Evolutionary conservation across 2,113 vertebrate genomes (phyloP).

Genomic region (Silurus asotus): DNA sequence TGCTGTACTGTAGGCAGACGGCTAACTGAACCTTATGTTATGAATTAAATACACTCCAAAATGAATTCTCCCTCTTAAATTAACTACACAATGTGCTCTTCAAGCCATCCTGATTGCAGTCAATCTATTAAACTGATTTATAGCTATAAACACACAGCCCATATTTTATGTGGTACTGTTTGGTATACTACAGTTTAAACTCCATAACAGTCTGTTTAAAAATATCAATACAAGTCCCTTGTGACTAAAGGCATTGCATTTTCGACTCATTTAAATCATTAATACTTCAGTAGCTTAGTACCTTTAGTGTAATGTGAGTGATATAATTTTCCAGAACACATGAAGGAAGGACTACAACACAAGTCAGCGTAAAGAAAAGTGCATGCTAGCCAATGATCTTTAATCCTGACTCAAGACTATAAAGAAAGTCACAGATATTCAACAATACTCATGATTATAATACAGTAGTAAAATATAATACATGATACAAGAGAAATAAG

Average conservation of each 20-base stretch:
- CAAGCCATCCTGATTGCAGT: neutral
- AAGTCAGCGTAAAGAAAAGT: conserved; percentile 64
- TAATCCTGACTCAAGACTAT: conserved; percentile 63
- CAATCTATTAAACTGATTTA: neutral
- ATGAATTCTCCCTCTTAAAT: neutral
- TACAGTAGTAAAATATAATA: conserved; percentile 77
- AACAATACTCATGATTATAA: conserved; percentile 73
- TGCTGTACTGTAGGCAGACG: neutral
- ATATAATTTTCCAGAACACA: conserved; percentile 48
- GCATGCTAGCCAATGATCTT: conserved; percentile 76
- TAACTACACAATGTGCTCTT: neutral
- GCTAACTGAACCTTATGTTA: neutral
- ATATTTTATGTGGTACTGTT: neutral
- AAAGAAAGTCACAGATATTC: conserved; percentile 72
- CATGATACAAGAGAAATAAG: conserved; percentile 71
- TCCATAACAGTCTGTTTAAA: neutral
- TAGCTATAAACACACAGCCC: neutral
- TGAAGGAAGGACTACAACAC: conserved; percentile 52
- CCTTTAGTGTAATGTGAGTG: conserved; percentile 24
- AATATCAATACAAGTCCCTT: neutral
- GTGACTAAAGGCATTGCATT: neutral
- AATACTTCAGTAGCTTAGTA: neutral
- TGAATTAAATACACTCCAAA: neutral
- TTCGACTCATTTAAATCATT: neutral
- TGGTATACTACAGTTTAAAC: neutral